A percentile compares a stretch with the other conserved stretches of the same genome.
Conservation (phyloP, 2,888 invertebrate genomes). For the Drosophila meridiana region DNA sequence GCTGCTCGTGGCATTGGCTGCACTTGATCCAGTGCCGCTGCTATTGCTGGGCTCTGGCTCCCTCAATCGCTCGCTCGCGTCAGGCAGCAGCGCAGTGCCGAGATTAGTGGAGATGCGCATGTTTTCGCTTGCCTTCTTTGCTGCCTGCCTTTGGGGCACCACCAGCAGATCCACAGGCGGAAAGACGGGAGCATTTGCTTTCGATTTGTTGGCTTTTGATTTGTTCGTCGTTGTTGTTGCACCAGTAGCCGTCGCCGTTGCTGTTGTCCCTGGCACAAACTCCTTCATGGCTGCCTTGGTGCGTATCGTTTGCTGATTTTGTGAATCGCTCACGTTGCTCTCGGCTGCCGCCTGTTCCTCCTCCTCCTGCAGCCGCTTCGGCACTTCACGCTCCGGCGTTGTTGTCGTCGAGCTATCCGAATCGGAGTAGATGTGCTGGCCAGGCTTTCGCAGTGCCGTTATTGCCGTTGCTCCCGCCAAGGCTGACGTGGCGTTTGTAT, state of each 20-base stretch:
- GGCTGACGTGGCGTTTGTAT: slow-evolving; percentile 7
- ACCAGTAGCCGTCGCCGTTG: slow-evolving; percentile 47
- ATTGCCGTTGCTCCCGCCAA: slow-evolving; percentile 8
- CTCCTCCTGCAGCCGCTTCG: slow-evolving; percentile 70
- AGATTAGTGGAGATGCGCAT: slow-evolving; percentile 89
- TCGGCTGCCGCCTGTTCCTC: slow-evolving; percentile 86
- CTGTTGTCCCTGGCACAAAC: slow-evolving; percentile 87
- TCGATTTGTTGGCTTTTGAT: slow-evolving; percentile 35
- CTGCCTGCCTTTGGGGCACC: slow-evolving; percentile 95
- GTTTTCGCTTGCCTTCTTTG: slow-evolving; percentile 95
- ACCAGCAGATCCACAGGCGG: slow-evolving; percentile 90
- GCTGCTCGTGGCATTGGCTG: not conserved
- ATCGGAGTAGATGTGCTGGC: slow-evolving; percentile 94
- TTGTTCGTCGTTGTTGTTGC: slow-evolving; percentile 51
- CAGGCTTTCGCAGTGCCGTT: slow-evolving; percentile 84
- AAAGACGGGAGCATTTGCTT: slow-evolving; percentile 64
- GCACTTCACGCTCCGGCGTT: slow-evolving; percentile 35
- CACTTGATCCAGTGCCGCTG: slow-evolving; percentile 74
- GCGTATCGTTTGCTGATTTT: slow-evolving; percentile 88
- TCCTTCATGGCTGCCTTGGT: slow-evolving; percentile 95
- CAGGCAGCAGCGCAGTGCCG: slow-evolving; percentile 54
- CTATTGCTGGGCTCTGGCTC: slow-evolving; percentile 50
- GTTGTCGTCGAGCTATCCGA: slow-evolving; percentile 86
- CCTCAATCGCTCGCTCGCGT: slow-evolving; percentile 54
- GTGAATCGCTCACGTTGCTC: slow-evolving; percentile 89